Percentiles rank a stretch among this genome's conserved stretches.
Conservation (phyloP, 2,888 invertebrate genomes). For the Tipula helvola region DNA sequence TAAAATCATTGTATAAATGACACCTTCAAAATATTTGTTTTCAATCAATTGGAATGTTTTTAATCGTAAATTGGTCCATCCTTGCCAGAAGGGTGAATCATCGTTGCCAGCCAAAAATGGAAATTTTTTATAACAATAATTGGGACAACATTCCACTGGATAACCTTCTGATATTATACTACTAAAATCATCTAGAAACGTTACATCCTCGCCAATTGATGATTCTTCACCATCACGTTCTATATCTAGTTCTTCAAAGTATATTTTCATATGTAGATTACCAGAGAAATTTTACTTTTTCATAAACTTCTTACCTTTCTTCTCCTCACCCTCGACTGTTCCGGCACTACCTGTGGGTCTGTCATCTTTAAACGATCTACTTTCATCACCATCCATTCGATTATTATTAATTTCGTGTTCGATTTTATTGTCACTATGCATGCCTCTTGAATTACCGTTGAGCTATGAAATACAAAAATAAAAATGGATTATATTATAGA, state of each 20-base stretch:
- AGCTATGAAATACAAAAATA: no score
- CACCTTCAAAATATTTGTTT: conserved; percentile 98
- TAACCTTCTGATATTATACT: conserved; percentile 75
- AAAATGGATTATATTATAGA: no score
- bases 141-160: conserved; percentile 90
- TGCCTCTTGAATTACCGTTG: conserved; percentile 64
- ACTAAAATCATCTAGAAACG: conserved; percentile 63
- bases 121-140: conserved; percentile 73
- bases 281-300: neutral
- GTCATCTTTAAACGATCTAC: conserved; percentile 77
- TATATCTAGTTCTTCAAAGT: conserved; percentile 32
- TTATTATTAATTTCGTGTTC: conserved; percentile 62
- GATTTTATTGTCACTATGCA: conserved; percentile 58
- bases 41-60: conserved; percentile 93
- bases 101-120: conserved; percentile 83
- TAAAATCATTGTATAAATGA: conserved; percentile 97
- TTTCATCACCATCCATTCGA: conserved; percentile 64
- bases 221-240: conserved; percentile 55
- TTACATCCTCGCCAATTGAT: conserved; percentile 47
- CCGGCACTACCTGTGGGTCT: conserved; percentile 85
- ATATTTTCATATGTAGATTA: neutral
- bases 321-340: conserved; percentile 76
- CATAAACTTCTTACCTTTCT: conserved; percentile 46
- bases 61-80: conserved; percentile 84
- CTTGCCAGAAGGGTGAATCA: conserved; percentile 88